Percentiles rank a stretch among this genome's conserved stretches.
These are phyloP conservation scores for Pheosia tremula DNA, from an alignment of 2,888 invertebrate species.

Conservation along the genomic window DNA sequence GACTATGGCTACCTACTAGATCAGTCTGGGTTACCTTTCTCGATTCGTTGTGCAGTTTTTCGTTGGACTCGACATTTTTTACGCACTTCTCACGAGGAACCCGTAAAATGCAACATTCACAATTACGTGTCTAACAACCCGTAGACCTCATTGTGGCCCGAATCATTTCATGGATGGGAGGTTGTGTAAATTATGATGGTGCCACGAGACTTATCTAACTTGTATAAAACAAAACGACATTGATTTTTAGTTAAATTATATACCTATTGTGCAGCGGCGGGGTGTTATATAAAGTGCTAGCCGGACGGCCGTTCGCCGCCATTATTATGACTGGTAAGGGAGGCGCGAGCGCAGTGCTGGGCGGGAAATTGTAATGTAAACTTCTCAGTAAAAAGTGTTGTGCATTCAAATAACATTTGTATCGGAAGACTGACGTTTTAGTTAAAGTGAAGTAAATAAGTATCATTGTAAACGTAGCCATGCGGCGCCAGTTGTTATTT, in stretches of 20 bases:
- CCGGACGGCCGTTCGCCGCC: slow-evolving; percentile 60
- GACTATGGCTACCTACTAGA: slow-evolving; percentile 15
- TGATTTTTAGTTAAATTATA: slow-evolving; percentile 60
- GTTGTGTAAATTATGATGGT: slow-evolving; percentile 57
- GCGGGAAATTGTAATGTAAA: slow-evolving; percentile 47
- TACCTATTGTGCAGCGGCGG: slow-evolving; percentile 54
- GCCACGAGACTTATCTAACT: slow-evolving; percentile 70
- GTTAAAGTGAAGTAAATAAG: slow-evolving; percentile 40
- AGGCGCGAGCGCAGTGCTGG: slow-evolving; percentile 61
- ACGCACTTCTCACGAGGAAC: slow-evolving; percentile 24
- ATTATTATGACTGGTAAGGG: slow-evolving; percentile 60
- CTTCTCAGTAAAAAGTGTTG: slow-evolving; percentile 40
- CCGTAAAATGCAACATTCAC: slow-evolving; percentile 32
- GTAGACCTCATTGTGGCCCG: slow-evolving; percentile 22
- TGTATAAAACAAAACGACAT: slow-evolving; percentile 67
- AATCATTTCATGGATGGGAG: slow-evolving; percentile 63
- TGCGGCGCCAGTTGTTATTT: slow-evolving; percentile 52
- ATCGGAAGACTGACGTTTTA: slow-evolving; percentile 31
- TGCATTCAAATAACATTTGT: slow-evolving; percentile 37
- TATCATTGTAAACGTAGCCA: slow-evolving; percentile 37
- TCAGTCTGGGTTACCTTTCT: slow-evolving; percentile 29
- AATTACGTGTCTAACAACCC: slow-evolving; percentile 36
- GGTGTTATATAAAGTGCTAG: slow-evolving; percentile 74
- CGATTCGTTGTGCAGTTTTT: slow-evolving; percentile 37
- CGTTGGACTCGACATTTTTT: slow-evolving; percentile 29